Base-by-base conservation (phyloP, 1,140 invertebrate species). In the Papilio polyxenes region DNA sequence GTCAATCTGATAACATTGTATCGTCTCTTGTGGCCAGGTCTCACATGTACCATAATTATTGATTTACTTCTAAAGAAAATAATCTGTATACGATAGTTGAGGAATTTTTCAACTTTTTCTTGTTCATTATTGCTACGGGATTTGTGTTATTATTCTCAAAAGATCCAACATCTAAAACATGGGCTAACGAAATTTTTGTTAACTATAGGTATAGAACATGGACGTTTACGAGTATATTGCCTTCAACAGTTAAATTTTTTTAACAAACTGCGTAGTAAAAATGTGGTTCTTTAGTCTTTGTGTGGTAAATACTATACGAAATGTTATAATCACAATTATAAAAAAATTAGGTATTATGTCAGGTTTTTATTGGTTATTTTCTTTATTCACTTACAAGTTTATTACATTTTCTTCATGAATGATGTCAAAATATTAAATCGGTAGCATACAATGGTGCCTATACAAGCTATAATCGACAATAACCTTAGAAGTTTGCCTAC, bases 401-500 rank as follows among this genome's bases (percentile, higher is more conserved):
- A 15, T 31, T 15, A 65, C 20, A 3, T 40, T 37, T 65, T 65
- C 62, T 69, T 13, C 31, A 69, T 69, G 31, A 69, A 4, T 31
- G 37, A 31, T 37, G 23, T 13, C 31, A 69, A 40, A 69, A 69
- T 10, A 3, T 77, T 77, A 53, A 56, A 17, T 77, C 7, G 13
- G 20, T 53, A 9, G 48, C 31, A 53, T 77, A 77, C 49, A 77
- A 77, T 53, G 31, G 23, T 53, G 4, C n/a, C 51, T 77, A 17
- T 56, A 37, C 75, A 56, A 75, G 37, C 11, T 17, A 37, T 37
- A 69, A 56, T 77, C 48, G 49, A 77, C 75, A 31, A 53, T 69
- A 20, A 77, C 75, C 75, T 77, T 77, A 53, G 49, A 77, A 77
- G 51, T 77, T 76, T 76, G 75, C 44, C 11, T 53, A 37, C 75